Base-by-base conservation (phyloP, 1,140 invertebrate species). In the Macrotrachela quadricornifera region DNA sequence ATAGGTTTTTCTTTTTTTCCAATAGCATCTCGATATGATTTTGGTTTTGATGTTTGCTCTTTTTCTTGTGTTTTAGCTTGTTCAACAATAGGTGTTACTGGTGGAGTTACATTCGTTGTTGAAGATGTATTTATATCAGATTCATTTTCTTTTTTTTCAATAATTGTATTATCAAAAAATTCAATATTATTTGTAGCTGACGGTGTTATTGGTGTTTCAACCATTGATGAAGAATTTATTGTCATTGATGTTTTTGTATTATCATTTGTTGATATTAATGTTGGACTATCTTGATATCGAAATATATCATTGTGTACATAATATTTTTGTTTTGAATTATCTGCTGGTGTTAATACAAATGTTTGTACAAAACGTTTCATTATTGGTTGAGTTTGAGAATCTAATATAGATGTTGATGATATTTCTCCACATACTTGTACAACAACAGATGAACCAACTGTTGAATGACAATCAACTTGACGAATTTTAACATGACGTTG, bases 281-380 rank as follows among this genome's bases (percentile, higher is more conserved):
- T 53, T 44, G 14, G 51, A 53, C 6, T 78, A 70, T 84, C 83
- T 75, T 94, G 88, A 67, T 95, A 96, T 50, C 88, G 81, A 71
- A 96, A 96, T 64, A 96, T 94, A 70, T 95, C 88, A 72, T 95
- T 96, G 65, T 88, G 85, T 16, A 95, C 88, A 65, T 94, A 95
- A 72, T 90, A 95, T 71, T 90, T 87, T 73, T 88, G 91, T 21
- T 85, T 85, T 46, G 82, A 81, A 30, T 30, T 30, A 30, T 30
- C 21, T 71, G 91, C 85, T 41, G 83, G 82, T 46, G 83, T 87
- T 63, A 96, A 69, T 13, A 96, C 86, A 73, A 95, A 95, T 0
- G 90, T 94, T 71, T 95, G 88, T 61, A 90, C 90, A 69, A 96
- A 96, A 14, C 87, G 79, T 38, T 88, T 76, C 86, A 94, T 91